Conservation (phyloP, 2,113 vertebrate genomes). For the Protobothrops flavoviridis region DNA sequence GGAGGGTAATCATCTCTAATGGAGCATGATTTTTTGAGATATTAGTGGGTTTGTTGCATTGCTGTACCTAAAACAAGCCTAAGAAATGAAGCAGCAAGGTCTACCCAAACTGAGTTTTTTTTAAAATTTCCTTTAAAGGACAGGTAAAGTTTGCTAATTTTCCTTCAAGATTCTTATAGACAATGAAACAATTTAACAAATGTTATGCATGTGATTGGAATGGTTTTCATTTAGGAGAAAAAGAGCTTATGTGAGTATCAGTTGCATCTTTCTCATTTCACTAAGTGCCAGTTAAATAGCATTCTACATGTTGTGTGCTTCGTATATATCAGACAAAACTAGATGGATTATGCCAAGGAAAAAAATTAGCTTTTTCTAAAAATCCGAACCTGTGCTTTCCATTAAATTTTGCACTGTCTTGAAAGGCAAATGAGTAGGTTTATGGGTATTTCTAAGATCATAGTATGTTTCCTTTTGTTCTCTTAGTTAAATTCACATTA, state of each 20-base stretch:
- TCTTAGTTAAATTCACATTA: neutral
- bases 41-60: neutral
- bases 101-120: neutral
- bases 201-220: neutral
- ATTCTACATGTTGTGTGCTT: neutral
- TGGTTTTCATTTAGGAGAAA: neutral
- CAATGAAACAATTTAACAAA: neutral
- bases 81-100: neutral
- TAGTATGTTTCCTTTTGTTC: neutral
- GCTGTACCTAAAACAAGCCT: neutral
- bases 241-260: neutral
- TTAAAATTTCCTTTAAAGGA: neutral
- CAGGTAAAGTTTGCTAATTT: neutral
- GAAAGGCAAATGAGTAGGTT: neutral
- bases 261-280: neutral
- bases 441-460: neutral
- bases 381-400: neutral
- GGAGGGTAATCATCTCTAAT: neutral
- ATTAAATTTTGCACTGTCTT: neutral
- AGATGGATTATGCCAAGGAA: neutral
- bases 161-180: neutral
- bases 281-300: neutral
- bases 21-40: neutral
- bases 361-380: neutral
- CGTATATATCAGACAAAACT: neutral